Evolutionary conservation across 2,797 vertebrate genomes (phyloP).

Genomic region (Apogon hyalosoma): DNA sequence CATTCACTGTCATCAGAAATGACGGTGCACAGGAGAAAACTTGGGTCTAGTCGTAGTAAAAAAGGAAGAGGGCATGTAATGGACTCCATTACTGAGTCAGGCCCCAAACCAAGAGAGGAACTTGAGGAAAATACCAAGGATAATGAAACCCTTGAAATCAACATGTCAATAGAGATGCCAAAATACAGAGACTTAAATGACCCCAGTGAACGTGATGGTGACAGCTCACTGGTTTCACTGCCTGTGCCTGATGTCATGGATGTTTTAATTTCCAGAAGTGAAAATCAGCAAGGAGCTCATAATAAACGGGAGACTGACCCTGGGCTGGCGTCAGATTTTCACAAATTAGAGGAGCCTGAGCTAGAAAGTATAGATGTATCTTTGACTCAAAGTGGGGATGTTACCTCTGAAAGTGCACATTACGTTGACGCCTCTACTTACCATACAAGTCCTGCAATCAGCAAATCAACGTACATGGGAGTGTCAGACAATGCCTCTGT

Average conservation of each 20-base stretch:
- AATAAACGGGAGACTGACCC: neutral
- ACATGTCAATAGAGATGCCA: neutral
- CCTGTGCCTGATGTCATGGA: constrained; percentile 2
- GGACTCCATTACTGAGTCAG: constrained; percentile 26
- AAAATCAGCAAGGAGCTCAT: neutral
- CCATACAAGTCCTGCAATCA: neutral
- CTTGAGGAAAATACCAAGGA: constrained; percentile 18
- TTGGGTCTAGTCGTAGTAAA: constrained; percentile 74
- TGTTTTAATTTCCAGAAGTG: constrained; percentile 7
- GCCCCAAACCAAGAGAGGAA: constrained; percentile 41
- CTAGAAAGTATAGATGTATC: neutral
- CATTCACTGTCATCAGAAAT: constrained; percentile 21
- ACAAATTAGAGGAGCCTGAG: neutral
- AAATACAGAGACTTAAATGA: constrained; percentile 26
- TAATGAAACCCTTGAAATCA: constrained; percentile 10
- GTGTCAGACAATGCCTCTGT: constrained; percentile 14
- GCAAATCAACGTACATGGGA: neutral
- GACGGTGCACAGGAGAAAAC: constrained; percentile 66
- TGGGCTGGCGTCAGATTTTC: neutral
- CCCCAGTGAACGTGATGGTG: neutral
- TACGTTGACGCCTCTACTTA: neutral
- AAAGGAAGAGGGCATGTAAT: constrained; percentile 37
- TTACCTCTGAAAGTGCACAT: constrained; percentile 7
- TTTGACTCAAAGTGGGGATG: constrained; percentile 17
- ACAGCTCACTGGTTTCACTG: neutral